Conservation (phyloP, 2,113 vertebrate genomes). For the Patagioenas fasciata region DNA sequence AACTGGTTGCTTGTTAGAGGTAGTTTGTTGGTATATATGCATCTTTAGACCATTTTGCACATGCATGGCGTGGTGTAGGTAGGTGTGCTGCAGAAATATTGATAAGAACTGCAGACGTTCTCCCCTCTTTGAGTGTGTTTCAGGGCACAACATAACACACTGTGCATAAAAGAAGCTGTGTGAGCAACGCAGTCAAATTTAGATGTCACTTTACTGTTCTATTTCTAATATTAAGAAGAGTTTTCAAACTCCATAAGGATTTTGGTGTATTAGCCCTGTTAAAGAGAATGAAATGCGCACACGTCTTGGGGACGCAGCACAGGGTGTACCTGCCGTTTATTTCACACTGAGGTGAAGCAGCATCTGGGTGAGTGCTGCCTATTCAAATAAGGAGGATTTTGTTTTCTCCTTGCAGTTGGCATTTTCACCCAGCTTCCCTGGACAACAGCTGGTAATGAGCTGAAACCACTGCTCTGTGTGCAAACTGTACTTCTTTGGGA, state of each 20-base stretch:
- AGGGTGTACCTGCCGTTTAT: background rate
- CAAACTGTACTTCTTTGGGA: background rate
- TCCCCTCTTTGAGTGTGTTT: background rate
- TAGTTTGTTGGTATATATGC: rapidly evolving
- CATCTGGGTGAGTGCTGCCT: background rate
- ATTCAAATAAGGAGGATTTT: background rate
- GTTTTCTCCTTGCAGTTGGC: background rate
- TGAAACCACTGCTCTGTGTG: background rate
- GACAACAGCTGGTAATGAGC: background rate
- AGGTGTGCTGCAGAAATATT: background rate
- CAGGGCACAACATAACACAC: background rate
- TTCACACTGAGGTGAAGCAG: background rate
- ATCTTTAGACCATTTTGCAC: background rate
- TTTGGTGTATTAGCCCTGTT: background rate
- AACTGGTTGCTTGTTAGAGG: background rate
- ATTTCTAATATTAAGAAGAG: background rate
- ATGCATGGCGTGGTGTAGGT: background rate
- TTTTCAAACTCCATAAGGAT: background rate
- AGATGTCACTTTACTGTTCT: background rate
- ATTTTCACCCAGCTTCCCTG: background rate
- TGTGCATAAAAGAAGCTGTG: background rate
- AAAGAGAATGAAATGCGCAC: background rate
- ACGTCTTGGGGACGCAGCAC: background rate
- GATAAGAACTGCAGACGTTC: background rate
- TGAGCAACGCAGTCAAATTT: background rate